phyloP scores from a whole-genome alignment of 2,113 vertebrate species.

The Taxidea taxus region DNA sequence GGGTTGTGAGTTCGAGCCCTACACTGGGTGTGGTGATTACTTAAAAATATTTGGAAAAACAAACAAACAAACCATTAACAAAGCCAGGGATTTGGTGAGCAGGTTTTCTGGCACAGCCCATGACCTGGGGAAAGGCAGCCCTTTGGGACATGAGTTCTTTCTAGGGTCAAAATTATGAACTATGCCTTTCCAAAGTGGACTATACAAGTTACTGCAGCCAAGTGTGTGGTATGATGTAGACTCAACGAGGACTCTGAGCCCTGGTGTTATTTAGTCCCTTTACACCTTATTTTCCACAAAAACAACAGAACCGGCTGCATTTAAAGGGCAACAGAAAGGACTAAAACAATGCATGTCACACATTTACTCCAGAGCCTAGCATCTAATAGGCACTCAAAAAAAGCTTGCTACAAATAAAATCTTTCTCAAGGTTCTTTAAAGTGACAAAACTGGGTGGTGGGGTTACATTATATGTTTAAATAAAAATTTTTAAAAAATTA shows the following conservation, averaged over 20 bases:
- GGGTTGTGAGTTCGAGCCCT: not conserved
- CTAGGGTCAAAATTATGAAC: not conserved
- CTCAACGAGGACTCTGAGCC: not conserved
- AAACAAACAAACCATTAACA: not conserved
- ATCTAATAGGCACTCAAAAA: not conserved
- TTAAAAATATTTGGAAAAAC: not conserved
- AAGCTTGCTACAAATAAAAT: not conserved
- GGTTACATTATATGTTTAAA: too few relatives aligned
- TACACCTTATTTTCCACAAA: constrained; percentile 11
- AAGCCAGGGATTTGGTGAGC: not conserved
- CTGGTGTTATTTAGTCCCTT: not conserved
- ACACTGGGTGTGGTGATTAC: not conserved
- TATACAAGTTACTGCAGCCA: not conserved
- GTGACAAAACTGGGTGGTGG: not conserved
- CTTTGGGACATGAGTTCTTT: not conserved
- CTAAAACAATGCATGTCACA: not conserved
- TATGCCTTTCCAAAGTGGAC: not conserved
- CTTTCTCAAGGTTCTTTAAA: not conserved
- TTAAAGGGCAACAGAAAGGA: not conserved
- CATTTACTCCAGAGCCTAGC: not conserved
- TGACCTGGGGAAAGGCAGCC: not conserved
- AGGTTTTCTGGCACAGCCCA: not conserved
- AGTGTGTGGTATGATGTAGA: not conserved
- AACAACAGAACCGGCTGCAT: not conserved
- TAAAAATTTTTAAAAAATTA: too few relatives aligned